Percentiles rank a stretch among this genome's conserved stretches.
phyloP scores from a whole-genome alignment of 2,797 vertebrate species.

The Onychomys torridus region DNA sequence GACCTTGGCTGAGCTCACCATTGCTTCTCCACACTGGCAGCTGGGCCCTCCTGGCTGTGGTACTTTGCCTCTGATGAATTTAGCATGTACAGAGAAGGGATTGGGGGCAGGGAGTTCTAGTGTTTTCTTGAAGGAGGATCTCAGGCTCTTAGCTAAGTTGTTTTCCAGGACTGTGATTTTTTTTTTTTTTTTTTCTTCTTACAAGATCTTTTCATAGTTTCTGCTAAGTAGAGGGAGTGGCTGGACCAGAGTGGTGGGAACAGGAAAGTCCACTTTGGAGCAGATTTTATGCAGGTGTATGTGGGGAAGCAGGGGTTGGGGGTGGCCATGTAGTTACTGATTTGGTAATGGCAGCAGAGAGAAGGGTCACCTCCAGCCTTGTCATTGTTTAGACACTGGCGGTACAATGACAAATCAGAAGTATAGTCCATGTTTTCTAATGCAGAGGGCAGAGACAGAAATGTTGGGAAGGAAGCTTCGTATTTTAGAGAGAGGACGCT shows the following conservation, averaged over 20 bases:
- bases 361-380: background rate
- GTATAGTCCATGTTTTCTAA: background rate
- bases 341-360: background rate
- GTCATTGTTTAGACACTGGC: background rate
- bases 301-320: no score
- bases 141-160: background rate
- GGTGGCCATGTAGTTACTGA: background rate
- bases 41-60: background rate
- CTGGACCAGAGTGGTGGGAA: background rate
- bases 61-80: background rate
- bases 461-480: background rate
- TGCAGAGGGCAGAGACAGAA: background rate
- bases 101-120: background rate
- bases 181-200: background rate
- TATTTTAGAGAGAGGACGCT: constrained; percentile 22
- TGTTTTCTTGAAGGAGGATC: background rate
- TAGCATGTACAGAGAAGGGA: background rate
- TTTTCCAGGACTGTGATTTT: background rate
- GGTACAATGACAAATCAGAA: background rate
- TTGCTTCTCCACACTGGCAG: background rate
- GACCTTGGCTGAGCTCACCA: background rate
- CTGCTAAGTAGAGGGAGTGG: background rate
- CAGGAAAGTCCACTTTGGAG: background rate
- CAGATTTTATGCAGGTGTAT: background rate
- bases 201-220: constrained; percentile 4